Base-by-base conservation (phyloP, 1,140 invertebrate genomes). In the Drosophila nebulosa region DNA sequence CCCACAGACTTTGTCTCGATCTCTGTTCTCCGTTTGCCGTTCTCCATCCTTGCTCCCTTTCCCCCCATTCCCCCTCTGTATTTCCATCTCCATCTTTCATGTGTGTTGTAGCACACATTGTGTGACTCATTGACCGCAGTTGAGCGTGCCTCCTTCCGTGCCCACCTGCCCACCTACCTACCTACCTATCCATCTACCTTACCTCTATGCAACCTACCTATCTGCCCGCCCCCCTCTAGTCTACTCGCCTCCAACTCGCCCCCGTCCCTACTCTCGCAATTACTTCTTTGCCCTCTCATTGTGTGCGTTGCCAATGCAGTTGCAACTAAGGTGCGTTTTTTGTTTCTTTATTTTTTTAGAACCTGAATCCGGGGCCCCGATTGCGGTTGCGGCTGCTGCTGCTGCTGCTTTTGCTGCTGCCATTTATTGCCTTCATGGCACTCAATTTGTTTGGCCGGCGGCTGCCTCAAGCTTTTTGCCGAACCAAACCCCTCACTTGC, bases 361-460 rank as follows among this genome's bases (percentile, higher is more conserved):
- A 86, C 81, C 78, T 65, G 69, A 59, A 69, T 81, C 70, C 80
- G 57, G 53, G 51, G 53, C 32, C 58, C 39, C 39, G 39, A 61
- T 46, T 46, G 39, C 39, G 39, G 39, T 46, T 46, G 39, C 39
- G 64, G 69, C 52, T 68, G 61, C 64, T 61, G 76, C 32, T 64
- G 71, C 59, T 42, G 64, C 51, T 62, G 64, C 57, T 66, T 65
- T 16, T 46, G 39, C 16, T 46, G 39, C 39, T 55, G 78, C 79
- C 81, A 85, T 85, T 85, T 85, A 85, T 85, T 85, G 81, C 81
- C 81, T 85, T 86, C 81, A 85, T 85, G 83, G 83, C 81, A 86
- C 81, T 86, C 81, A 86, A 86, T 86, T 86, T 86, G 83, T 86
- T 86, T 81, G 78, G 83, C 81, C 83, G 74, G 67, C 78, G 83